Evolutionary conservation across 2,113 vertebrate genomes (phyloP), one percentile per base, ranked within the genome.

Genomic region (Tiliqua scincoides): DNA sequence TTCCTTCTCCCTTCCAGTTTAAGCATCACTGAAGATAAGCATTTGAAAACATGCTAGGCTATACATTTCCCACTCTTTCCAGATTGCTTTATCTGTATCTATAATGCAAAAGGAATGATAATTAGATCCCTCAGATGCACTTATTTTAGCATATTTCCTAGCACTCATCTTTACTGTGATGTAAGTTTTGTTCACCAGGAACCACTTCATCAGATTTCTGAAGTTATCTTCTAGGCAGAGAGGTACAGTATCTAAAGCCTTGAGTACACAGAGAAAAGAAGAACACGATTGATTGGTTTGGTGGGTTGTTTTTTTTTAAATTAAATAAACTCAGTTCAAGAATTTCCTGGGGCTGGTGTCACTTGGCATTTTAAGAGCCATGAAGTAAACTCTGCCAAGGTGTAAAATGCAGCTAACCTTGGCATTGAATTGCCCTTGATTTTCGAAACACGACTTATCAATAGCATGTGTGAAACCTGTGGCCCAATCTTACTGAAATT

Each of bases 21-120:
- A 89, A 62, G 62, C 67, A 17, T 88, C 89, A 88, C 63, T 6
- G 0, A 90, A 85, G 80, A 92, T 83, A 87, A 87, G 83, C 80
- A 84, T 78, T 86, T 70, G 35, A 75, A 74, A 90, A 93, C 48
- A 0, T 0, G 30, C 82, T 91, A 86, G 0, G 88, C 89, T 87
- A 77, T 1, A 1, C 84, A 89, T 88, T 89, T 83, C 61, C 89
- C 87, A 76, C 85, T 86, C 76, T 84, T 70, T 61, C 10, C 15
- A n/a, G 18, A 32, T 48, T 21, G 25, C 17, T 73, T 62, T 8
- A 48, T 43, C 27, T 14, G n/a, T 83, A 48, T 48, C 43, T 48
- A 48, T 48, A 48, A 48, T 5, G 43, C 43, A 48, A 48, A 48
- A 48, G 4, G 43, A 48, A 48, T 48, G 6, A 54, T 65, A 15